Evolutionary conservation across 2,888 invertebrate genomes (phyloP), one percentile per base, ranked within the genome.

Genomic region (Gisinianus flammeolus): DNA sequence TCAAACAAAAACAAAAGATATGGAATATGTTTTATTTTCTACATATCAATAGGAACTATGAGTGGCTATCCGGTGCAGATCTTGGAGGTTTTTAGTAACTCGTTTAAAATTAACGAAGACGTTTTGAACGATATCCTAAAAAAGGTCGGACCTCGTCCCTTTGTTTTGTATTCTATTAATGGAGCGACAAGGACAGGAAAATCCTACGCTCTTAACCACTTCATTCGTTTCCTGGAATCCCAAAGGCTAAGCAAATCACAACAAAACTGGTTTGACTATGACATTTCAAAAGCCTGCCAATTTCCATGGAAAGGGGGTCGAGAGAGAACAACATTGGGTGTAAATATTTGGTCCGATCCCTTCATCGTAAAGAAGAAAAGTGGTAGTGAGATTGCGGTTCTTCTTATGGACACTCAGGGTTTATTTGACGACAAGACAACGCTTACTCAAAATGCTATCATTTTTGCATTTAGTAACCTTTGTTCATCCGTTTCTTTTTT

Each of bases 151-250:
- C 19, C 67, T 19, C 69, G 66, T 54, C 78, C 78, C 10, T 44
- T 73, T 6, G 68, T 73, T 19, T 24, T 78, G 5, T 26, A 22
- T n/a, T 72, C 77, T 8, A 67, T 78, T 6, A 78, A 72, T 56
- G 72, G 77, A n/a, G 35, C 30, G 2, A 44, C 28, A 6, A 66
- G 77, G 0, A 64, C 71, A 19, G 77, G 77, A 24, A 77, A 71
- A 54, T 72, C 77, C 22, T 77, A 66, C 72, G 56, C 58, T 28
- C 72, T 77, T 19, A 72, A 77, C 31, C 56, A 67, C 19, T 77
- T 77, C 56, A 54, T 77, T 26, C 58, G 66, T 8, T 77, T 56
- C 52, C 44, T 72, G n/a, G n/a, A n/a, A n/a, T n/a, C 62, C 2
- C 62, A 5, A 5, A 12, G 4, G 19, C 56, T 10, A 56, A 6